phyloP scores from a whole-genome alignment of 1,140 invertebrate species.

The Hylyphantes graminicola region DNA sequence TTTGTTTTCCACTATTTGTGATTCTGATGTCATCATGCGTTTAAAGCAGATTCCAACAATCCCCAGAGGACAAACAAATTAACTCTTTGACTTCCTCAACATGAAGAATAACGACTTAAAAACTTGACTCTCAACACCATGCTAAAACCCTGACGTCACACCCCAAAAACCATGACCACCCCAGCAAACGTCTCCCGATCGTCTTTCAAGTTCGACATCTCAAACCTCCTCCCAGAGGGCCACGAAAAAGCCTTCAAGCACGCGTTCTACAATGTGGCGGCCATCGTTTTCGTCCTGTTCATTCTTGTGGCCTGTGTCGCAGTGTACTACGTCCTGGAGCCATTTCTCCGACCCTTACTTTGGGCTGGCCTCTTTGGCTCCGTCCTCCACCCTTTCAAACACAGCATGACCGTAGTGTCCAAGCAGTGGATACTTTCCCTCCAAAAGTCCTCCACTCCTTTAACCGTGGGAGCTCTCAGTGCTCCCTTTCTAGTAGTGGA shows the following conservation, averaged over 20 bases:
- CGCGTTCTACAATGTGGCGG: slow-evolving; percentile 86
- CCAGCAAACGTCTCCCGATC: slow-evolving; percentile 24
- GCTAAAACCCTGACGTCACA: too few species aligned
- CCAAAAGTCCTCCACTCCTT: slow-evolving; percentile 69
- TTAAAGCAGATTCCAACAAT: too few species aligned
- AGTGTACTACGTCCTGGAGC: slow-evolving; percentile 85
- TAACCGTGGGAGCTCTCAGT: slow-evolving; percentile 76
- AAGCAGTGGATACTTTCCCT: slow-evolving; percentile 76
- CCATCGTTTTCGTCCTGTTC: slow-evolving; percentile 76
- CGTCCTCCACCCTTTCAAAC: slow-evolving; percentile 89
- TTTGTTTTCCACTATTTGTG: too few species aligned
- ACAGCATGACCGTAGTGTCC: slow-evolving; percentile 76
- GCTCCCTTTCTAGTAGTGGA: slow-evolving; percentile 81
- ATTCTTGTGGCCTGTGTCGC: slow-evolving; percentile 79
- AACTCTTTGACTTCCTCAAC: too few species aligned
- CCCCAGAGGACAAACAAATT: too few species aligned
- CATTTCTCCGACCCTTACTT: slow-evolving; percentile 90
- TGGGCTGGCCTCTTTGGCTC: slow-evolving; percentile 94
- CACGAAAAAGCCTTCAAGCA: slow-evolving; percentile 87
- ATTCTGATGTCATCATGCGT: too few species aligned
- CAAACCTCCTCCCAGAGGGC: slow-evolving; percentile 68
- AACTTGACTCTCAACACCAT: too few species aligned
- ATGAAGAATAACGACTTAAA: too few species aligned
- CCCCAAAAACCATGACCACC: slow-evolving; percentile 1
- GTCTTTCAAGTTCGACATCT: slow-evolving; percentile 55